These are phyloP conservation scores for Stegophylla sp. DNA, from an alignment of 2,888 invertebrate species.

Conservation along the genomic window DNA sequence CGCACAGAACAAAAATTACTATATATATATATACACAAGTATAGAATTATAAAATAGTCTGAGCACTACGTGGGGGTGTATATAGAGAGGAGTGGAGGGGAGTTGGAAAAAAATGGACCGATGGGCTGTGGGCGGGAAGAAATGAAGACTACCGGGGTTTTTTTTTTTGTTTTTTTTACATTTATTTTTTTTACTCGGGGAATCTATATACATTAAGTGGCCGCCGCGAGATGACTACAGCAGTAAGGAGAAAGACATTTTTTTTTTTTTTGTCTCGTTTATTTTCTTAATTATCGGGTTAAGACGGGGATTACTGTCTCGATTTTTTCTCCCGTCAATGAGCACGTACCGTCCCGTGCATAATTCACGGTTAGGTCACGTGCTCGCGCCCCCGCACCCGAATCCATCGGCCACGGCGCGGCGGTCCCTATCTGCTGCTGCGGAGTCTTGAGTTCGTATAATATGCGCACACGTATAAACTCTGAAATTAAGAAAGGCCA, in stretches of 20 bases:
- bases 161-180: neutral
- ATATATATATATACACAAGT: neutral
- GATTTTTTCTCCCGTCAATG: slow-evolving; percentile 44
- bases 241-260: neutral
- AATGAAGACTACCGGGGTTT: slow-evolving; percentile 5
- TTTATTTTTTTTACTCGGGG: slow-evolving; percentile 14
- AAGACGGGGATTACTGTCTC: slow-evolving; percentile 55
- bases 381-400: slow-evolving; percentile 17
- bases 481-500: slow-evolving; percentile 39
- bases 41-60: neutral
- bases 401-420: too few relatives aligned
- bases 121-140: neutral
- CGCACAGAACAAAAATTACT: slow-evolving; percentile 17
- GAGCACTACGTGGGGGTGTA: neutral
- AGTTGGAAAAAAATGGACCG: neutral
- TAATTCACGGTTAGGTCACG: slow-evolving; percentile 55
- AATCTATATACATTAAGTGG: slow-evolving; percentile 40
- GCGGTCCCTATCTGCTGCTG: too few relatives aligned
- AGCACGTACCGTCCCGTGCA: slow-evolving; percentile 45
- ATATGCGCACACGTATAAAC: slow-evolving; percentile 27
- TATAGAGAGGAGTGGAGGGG: neutral
- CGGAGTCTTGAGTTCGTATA: slow-evolving; percentile 11
- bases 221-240: neutral
- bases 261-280: slow-evolving; percentile 40
- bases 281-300: slow-evolving; percentile 59